These are phyloP conservation scores for Cepaea nemoralis DNA, from an alignment of 1,140 invertebrate species.

Conservation along the genomic window DNA sequence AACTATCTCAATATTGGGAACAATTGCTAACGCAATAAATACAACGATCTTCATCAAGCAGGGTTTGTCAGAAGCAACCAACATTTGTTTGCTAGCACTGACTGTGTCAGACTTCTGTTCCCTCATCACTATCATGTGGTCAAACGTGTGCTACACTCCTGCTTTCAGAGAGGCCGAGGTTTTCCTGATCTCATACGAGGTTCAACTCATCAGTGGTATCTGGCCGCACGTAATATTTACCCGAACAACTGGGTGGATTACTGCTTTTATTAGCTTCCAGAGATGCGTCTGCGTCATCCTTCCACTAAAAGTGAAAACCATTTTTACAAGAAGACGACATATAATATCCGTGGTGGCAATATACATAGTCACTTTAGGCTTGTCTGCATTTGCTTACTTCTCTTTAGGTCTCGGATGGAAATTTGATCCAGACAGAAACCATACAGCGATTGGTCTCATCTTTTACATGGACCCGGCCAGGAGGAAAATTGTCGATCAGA, in stretches of 20 bases:
- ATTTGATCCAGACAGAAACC: slow-evolving; percentile 1
- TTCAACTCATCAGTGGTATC: not conserved
- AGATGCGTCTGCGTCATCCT: slow-evolving; percentile 12
- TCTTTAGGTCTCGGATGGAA: not conserved
- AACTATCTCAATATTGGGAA: not conserved
- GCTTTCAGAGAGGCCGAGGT: not conserved
- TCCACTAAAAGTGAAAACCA: slow-evolving; percentile 12
- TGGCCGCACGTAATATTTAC: slow-evolving; percentile 13
- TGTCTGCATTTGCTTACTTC: not conserved
- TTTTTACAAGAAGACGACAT: not conserved
- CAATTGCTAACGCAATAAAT: not conserved
- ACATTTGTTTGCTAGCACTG: not conserved
- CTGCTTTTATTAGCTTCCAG: slow-evolving; percentile 22
- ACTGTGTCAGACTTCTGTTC: not conserved
- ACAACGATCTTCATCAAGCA: not conserved
- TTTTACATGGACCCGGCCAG: not conserved
- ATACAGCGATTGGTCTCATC: not conserved
- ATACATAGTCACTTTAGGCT: not conserved
- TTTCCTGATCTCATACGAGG: not conserved
- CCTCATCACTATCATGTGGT: not conserved
- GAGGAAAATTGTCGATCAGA: not conserved
- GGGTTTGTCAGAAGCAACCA: not conserved
- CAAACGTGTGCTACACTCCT: not conserved
- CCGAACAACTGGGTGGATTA: not conserved
- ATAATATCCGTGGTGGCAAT: not conserved